phyloP scores from a whole-genome alignment of 2,888 invertebrate species.

The Protophormia terraenovae region DNA sequence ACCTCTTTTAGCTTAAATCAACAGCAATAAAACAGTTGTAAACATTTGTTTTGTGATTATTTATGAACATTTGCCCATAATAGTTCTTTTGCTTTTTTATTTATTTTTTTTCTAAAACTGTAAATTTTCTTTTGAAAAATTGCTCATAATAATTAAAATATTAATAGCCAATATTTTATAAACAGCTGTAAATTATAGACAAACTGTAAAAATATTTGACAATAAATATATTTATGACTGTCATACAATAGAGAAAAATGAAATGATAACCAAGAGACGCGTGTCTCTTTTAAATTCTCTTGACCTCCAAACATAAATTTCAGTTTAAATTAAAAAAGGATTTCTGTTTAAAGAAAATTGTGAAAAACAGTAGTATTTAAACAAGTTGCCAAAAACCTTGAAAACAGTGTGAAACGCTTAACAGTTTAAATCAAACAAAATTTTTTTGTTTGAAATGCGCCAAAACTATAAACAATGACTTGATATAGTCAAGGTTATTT shows the following conservation, averaged over 20 bases:
- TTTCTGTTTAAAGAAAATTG: no score
- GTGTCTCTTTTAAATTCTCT: slow-evolving; percentile 25
- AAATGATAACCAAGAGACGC: slow-evolving; percentile 1
- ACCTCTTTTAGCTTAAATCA: background rate
- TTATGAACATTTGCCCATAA: background rate
- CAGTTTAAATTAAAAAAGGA: no score
- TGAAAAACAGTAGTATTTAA: slow-evolving; percentile 1
- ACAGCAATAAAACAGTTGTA: background rate
- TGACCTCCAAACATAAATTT: slow-evolving; percentile 1
- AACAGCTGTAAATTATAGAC: slow-evolving; percentile 19
- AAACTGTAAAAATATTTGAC: background rate
- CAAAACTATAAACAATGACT: slow-evolving; percentile 26
- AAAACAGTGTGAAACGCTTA: slow-evolving; percentile 48
- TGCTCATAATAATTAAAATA: background rate
- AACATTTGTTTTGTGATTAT: slow-evolving; percentile 1
- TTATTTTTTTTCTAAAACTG: background rate
- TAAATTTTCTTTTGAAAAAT: slow-evolving; percentile 9
- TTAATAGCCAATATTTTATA: slow-evolving; percentile 1
- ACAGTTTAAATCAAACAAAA: slow-evolving; percentile 8
- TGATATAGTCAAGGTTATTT: slow-evolving; percentile 51
- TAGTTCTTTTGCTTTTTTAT: no score
- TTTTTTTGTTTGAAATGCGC: background rate
- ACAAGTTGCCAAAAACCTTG: slow-evolving; percentile 44
- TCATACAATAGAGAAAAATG: background rate
- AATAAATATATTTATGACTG: background rate